These are phyloP conservation scores for Zosterops lateralis DNA, from an alignment of 2,113 vertebrate species.

Conservation along the genomic window DNA sequence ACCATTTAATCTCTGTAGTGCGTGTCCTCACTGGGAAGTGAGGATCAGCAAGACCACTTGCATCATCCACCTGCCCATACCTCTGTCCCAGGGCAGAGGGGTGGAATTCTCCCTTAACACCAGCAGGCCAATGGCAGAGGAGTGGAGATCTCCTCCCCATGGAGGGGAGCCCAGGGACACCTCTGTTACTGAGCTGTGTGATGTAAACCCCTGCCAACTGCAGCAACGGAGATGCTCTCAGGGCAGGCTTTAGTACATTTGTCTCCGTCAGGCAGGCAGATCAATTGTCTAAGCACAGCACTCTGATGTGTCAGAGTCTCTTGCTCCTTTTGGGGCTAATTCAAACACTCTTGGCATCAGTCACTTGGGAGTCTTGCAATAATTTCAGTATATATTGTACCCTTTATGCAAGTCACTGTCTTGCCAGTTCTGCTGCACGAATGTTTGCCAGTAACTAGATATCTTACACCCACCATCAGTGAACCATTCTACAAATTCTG, in stretches of 20 bases:
- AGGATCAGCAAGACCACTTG: slow-evolving; percentile 1
- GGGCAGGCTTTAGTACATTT: not conserved
- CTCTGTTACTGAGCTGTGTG: not conserved
- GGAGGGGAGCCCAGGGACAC: not conserved
- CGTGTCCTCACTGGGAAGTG: not conserved
- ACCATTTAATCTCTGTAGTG: slow-evolving; percentile 23
- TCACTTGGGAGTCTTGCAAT: not conserved
- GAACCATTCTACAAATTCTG: not conserved
- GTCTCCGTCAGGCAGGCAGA: not conserved
- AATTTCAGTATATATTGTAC: not conserved
- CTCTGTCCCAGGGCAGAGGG: not conserved
- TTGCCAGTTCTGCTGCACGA: not conserved
- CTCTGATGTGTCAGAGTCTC: not conserved
- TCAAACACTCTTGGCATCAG: not conserved
- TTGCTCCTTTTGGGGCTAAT: not conserved
- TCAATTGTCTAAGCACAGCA: not conserved
- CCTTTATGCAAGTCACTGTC: not conserved
- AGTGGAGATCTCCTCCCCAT: slow-evolving; percentile 22
- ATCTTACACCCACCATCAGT: not conserved
- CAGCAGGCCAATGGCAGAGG: slow-evolving; percentile 29
- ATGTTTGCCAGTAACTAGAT: not conserved
- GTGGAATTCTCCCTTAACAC: slow-evolving; percentile 16
- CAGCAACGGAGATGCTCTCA: not conserved
- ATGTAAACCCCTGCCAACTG: not conserved
- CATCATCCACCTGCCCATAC: not conserved